Evolutionary conservation across 2,888 invertebrate genomes (phyloP), one percentile per base, ranked within the genome.

Genomic region (Phortica okadai): DNA sequence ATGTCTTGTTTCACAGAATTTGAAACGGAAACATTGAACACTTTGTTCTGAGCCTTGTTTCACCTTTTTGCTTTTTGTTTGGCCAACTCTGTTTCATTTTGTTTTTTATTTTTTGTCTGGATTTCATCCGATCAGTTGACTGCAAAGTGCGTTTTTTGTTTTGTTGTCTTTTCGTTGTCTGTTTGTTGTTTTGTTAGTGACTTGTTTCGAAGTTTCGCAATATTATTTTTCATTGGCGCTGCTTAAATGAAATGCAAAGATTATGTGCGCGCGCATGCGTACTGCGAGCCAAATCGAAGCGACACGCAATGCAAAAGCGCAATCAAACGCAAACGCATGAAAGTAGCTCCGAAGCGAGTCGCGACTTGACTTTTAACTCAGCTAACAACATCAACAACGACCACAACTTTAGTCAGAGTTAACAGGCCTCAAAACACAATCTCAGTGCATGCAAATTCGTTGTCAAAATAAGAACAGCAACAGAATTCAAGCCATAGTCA

Each of bases 211-310:
- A 79, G 79, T 78, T 82, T 83, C 16, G 10, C 21, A 8, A 8
- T 59, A 8, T 59, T 59, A 59, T 59, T 59, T 59, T 50, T 14
- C 50, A 50, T 50, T 70, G 72, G 44, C 25, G 54, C 72, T 70
- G 50, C 54, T 25, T 16, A 45, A 54, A 54, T 45, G 50, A 54
- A 45, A 45, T 42, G 66, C n/a, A 73, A 80, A 84, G 82, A 86
- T 90, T 89, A 89, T 82, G 85, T 89, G 89, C 89, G 90, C 89
- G 88, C 90, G 88, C 88, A 89, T 90, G 88, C 89, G 90, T 90
- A 88, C 79, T 76, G 83, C 85, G 80, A 84, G 79, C 75, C 70
- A 78, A 81, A 6, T 25, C 21, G 44, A 73, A 74, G 66, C 41
- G 86, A 86, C 86, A 87, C 89, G 85, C 85, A 87, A 85, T 76